These are phyloP conservation scores for Drosophila ficusphila DNA, from an alignment of 1,140 invertebrate species.

Conservation along the genomic window DNA sequence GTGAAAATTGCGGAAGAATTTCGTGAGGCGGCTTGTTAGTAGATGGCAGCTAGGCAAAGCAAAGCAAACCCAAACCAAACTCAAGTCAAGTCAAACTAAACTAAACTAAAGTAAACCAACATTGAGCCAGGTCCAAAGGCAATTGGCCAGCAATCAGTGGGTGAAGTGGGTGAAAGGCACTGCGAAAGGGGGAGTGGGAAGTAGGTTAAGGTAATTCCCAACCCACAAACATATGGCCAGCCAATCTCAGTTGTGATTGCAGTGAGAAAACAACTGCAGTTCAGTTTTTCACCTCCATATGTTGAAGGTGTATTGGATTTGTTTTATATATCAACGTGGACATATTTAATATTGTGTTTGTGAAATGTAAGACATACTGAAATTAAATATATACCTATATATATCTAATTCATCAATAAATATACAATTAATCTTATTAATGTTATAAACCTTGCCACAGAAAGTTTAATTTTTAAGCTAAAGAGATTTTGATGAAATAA, in stretches of 20 bases:
- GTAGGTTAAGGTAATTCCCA: constrained; percentile 45
- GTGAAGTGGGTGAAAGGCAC: not conserved
- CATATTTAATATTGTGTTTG: too few species aligned
- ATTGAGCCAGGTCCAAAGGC: constrained; percentile 29
- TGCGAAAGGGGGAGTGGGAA: constrained; percentile 7
- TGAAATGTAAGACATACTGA: too few species aligned
- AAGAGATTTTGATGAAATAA: too few species aligned
- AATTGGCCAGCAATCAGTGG: constrained; percentile 38
- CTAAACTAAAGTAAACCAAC: constrained; percentile 49
- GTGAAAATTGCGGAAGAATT: constrained; percentile 62
- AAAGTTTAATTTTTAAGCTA: too few species aligned
- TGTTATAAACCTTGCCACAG: too few species aligned
- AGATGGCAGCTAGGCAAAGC: constrained; percentile 3
- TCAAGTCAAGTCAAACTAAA: constrained; percentile 8
- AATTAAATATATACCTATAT: too few species aligned
- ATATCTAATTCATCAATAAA: too few species aligned
- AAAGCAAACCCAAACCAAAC: constrained; percentile 1
- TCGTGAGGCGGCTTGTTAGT: constrained; percentile 60
- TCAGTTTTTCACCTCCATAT: not conserved
- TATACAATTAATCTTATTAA: too few species aligned
- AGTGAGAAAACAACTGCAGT: not conserved
- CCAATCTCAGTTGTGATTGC: not conserved
- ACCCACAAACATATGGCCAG: constrained; percentile 11
- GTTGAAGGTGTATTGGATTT: not conserved
- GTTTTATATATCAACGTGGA: too few species aligned